phyloP scores from a whole-genome alignment of 2,797 vertebrate species.

The Eidolon dupreanum region DNA sequence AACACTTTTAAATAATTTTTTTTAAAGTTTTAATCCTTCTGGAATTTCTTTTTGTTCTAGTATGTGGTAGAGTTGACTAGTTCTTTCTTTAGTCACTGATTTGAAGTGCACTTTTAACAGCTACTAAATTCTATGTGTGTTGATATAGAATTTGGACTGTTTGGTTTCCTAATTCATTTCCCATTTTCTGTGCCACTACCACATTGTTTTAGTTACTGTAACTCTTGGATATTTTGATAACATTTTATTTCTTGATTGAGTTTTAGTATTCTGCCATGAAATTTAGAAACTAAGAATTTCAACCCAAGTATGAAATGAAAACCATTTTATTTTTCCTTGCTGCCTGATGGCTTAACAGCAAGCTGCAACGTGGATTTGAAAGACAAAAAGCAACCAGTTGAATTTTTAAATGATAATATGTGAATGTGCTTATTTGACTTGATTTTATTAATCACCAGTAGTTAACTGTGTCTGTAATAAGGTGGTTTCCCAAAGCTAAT shows the following conservation, averaged over 20 bases:
- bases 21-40: not conserved
- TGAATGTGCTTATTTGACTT: slow-evolving; percentile 21
- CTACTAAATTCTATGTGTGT: not conserved
- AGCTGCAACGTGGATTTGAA: not conserved
- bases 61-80: not conserved
- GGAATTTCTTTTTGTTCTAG: slow-evolving; percentile 24
- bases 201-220: slow-evolving; percentile 14
- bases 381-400: not conserved
- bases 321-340: slow-evolving; percentile 2
- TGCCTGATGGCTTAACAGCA: not conserved
- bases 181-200: not conserved
- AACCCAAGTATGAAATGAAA: not conserved
- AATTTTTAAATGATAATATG: not conserved
- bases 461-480: not conserved
- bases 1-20: not conserved
- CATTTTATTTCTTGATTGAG: slow-evolving; percentile 23
- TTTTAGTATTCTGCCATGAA: not conserved
- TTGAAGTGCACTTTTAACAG: not conserved
- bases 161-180: slow-evolving; percentile 21
- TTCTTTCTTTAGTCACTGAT: not conserved
- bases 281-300: slow-evolving; percentile 42
- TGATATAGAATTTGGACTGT: not conserved
- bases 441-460: slow-evolving; percentile 13
- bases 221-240: not conserved
- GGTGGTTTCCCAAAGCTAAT: not conserved